phyloP scores from a whole-genome alignment of 2,888 invertebrate species.

The Peribatodes rhomboidaria region DNA sequence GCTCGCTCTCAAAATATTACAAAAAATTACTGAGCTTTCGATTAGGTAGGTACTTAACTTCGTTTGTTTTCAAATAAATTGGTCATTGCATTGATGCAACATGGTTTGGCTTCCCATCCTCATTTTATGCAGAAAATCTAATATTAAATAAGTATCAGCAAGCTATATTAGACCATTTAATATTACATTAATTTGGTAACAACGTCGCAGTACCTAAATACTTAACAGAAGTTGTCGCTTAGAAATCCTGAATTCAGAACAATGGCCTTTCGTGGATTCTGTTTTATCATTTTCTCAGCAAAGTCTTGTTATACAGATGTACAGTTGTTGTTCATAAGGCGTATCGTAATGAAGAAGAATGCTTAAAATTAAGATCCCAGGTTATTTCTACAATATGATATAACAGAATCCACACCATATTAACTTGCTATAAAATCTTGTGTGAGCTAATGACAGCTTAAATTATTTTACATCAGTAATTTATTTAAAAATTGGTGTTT shows the following conservation, averaged over 20 bases:
- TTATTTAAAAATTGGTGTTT: constrained; percentile 32
- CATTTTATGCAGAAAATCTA: background rate
- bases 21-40: background rate
- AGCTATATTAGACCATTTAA: background rate
- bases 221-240: too few species aligned
- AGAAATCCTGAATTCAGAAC: too few species aligned
- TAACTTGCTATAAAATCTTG: background rate
- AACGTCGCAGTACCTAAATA: too few species aligned
- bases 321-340: too few species aligned
- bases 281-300: too few species aligned
- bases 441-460: background rate
- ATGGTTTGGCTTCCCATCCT: background rate
- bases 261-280: too few species aligned
- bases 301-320: too few species aligned
- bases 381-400: too few species aligned
- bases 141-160: background rate
- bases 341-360: too few species aligned
- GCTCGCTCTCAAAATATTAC: background rate
- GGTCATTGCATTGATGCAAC: background rate
- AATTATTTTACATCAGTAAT: constrained; percentile 6
- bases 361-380: too few species aligned
- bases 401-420: too few species aligned
- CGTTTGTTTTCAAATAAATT: background rate
- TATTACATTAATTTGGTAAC: background rate
- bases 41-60: background rate